A percentile compares a stretch with the other conserved stretches of the same genome.
Evolutionary conservation across 2,888 invertebrate genomes (phyloP).

Genomic region (Aleiodes alternator): DNA sequence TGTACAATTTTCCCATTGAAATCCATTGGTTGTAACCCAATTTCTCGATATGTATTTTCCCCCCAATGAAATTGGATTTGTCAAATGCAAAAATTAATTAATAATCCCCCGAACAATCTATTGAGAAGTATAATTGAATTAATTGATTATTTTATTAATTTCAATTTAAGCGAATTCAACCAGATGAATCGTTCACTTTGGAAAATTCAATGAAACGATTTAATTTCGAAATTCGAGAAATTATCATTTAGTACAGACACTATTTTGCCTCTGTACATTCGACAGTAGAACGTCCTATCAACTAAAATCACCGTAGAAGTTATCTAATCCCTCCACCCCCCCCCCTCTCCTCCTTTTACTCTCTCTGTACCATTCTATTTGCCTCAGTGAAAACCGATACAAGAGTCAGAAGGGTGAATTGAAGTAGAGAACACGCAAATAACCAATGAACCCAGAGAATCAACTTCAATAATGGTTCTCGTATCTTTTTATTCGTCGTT

Average conservation of each 20-base stretch:
- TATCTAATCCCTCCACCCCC: too few species aligned
- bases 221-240: background rate
- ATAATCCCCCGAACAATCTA: too few species aligned
- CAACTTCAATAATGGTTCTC: background rate
- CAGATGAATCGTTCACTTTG: background rate
- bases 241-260: background rate
- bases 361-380: background rate
- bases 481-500: too few species aligned
- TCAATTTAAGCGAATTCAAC: background rate
- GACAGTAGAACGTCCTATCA: background rate
- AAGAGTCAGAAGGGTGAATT: slow-evolving; percentile 8
- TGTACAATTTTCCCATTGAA: too few species aligned
- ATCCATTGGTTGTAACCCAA: too few species aligned
- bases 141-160: too few species aligned
- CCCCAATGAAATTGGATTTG: too few species aligned
- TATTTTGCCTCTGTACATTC: background rate
- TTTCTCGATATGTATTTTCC: too few species aligned
- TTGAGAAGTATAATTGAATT: too few species aligned
- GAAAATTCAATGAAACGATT: background rate
- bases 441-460: background rate
- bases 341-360: too few species aligned
- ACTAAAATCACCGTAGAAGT: background rate
- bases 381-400: slow-evolving; percentile 17
- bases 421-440: background rate
- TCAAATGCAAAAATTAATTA: too few species aligned